Evolutionary conservation across 2,797 vertebrate genomes (phyloP).

Genomic region (Poecilia wingei): DNA sequence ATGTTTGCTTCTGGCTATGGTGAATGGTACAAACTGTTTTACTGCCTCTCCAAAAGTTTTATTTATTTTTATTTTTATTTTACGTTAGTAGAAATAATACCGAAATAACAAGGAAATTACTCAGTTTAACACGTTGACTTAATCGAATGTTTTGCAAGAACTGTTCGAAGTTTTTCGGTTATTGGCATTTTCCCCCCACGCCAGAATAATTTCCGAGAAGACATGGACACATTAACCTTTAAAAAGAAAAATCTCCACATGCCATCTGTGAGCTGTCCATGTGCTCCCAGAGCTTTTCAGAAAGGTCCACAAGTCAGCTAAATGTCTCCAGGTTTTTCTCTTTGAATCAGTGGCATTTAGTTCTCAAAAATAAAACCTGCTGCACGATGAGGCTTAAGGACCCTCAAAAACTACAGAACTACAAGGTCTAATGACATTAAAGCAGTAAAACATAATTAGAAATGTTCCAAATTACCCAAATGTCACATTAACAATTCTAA

Average conservation of each 20-base stretch:
- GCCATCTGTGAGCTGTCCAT: constrained; percentile 34
- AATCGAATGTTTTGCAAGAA: neutral
- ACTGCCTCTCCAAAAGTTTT: constrained; percentile 15
- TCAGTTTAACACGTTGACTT: neutral
- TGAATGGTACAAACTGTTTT: constrained; percentile 16
- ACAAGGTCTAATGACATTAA: neutral
- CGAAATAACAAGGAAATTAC: neutral
- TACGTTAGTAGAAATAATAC: neutral
- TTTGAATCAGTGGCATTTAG: constrained; percentile 21
- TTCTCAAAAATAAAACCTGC: constrained; percentile 1
- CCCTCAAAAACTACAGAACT: neutral
- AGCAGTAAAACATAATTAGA: neutral
- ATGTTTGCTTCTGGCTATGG: constrained; percentile 22
- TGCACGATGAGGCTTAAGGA: neutral
- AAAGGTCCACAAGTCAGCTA: constrained; percentile 33
- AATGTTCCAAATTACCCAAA: neutral
- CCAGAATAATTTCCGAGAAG: constrained; percentile 33
- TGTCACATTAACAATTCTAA: neutral
- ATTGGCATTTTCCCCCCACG: constrained; percentile 9
- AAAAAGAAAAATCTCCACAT: constrained; percentile 35
- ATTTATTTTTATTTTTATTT: neutral
- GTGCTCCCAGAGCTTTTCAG: constrained; percentile 25
- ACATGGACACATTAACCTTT: constrained; percentile 46
- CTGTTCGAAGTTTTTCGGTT: neutral
- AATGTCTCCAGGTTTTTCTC: constrained; percentile 17